These are phyloP conservation scores for Cryptus armator DNA, from an alignment of 2,888 invertebrate species.

Conservation along the genomic window DNA sequence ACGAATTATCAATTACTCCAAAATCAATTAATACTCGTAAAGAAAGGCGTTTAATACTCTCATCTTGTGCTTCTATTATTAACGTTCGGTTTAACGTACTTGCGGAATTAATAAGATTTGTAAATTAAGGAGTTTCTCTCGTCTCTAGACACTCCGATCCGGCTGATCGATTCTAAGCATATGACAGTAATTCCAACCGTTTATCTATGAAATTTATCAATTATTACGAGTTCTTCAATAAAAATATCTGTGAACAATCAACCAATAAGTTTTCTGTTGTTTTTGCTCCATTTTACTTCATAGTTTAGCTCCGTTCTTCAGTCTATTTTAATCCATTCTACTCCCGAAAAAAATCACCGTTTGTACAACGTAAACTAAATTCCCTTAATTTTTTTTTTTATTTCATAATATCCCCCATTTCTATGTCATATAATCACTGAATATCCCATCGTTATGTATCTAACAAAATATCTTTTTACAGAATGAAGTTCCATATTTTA, in stretches of 20 bases:
- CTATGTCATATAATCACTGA: neutral
- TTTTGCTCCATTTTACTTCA: neutral
- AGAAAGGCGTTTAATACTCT: neutral
- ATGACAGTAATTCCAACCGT: conserved; percentile 47
- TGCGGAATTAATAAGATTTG: neutral
- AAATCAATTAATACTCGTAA: conserved; percentile 8
- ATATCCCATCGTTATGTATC: neutral
- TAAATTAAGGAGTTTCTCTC: neutral
- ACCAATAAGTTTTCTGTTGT: neutral
- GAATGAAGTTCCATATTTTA: conserved; percentile 84
- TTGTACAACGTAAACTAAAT: neutral
- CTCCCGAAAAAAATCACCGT: neutral
- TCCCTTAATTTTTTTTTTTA: neutral
- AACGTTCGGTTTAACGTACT: neutral
- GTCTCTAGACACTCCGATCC: neutral
- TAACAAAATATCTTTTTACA: conserved; percentile 71
- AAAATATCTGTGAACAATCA: neutral
- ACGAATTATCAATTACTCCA: conserved; percentile 16
- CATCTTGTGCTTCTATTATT: neutral
- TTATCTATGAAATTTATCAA: neutral
- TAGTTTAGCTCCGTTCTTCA: neutral
- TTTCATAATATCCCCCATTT: neutral
- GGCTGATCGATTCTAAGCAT: conserved; percentile 55
- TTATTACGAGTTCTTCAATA: neutral
- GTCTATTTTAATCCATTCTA: neutral